A percentile compares a stretch with the other conserved stretches of the same genome.
These are phyloP conservation scores for Rachycentron canadum DNA, from an alignment of 2,797 vertebrate genomes.

Conservation along the genomic window DNA sequence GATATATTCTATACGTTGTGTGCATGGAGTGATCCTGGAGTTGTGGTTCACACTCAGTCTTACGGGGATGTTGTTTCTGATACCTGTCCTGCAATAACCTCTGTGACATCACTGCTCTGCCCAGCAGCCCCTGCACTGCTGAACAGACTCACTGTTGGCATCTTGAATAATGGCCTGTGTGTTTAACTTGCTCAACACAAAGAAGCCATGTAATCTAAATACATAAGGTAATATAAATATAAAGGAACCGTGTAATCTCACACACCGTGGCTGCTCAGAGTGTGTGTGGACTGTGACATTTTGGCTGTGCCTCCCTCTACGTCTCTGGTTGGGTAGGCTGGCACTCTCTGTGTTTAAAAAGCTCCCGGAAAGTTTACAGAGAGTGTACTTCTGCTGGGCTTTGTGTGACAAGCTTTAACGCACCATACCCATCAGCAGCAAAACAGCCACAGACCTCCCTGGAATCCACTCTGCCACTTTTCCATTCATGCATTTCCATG, in stretches of 20 bases:
- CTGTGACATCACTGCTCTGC: constrained; percentile 64
- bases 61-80: constrained; percentile 7
- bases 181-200: constrained; percentile 86
- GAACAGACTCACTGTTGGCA: constrained; percentile 76
- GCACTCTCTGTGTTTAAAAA: constrained; percentile 89
- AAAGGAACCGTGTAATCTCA: constrained; percentile 82
- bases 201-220: constrained; percentile 88
- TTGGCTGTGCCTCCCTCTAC: constrained; percentile 79
- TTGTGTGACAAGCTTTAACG: constrained; percentile 90
- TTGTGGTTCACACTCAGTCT: no score
- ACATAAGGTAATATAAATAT: constrained; percentile 89
- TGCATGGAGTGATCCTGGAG: no score
- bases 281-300: constrained; percentile 76
- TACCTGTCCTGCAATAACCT: constrained; percentile 78
- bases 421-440: constrained; percentile 85
- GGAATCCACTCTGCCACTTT: constrained; percentile 86
- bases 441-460: constrained; percentile 88
- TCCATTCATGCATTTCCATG: constrained; percentile 88
- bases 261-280: constrained; percentile 50
- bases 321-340: constrained; percentile 83
- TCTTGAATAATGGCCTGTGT: constrained; percentile 82
- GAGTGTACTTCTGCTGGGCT: constrained; percentile 86
- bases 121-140: constrained; percentile 64
- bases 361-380: constrained; percentile 89
- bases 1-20: no score